Percentiles rank a stretch among this genome's conserved stretches.
Conservation (phyloP, 2,113 vertebrate genomes). For the Elachura formosa region DNA sequence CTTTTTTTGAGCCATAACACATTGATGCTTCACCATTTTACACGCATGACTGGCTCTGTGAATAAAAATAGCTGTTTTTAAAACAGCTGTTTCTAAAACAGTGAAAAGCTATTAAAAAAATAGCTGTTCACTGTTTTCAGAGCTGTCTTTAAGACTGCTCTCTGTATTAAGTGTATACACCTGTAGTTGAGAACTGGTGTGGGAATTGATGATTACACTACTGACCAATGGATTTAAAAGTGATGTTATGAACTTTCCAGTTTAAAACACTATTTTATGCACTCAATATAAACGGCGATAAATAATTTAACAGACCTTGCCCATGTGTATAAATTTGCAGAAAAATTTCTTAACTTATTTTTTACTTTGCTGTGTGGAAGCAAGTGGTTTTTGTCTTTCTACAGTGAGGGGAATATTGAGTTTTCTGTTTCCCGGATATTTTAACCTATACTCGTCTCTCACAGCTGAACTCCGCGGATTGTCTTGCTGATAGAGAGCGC, state of each 20-base stretch:
- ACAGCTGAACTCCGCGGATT: background rate
- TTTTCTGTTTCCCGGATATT: background rate
- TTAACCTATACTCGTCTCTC: background rate
- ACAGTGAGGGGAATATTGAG: background rate
- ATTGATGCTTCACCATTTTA: background rate
- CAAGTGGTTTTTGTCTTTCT: background rate
- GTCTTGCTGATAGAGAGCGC: background rate
- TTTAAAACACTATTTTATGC: background rate
- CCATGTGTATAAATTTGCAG: background rate
- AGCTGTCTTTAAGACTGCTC: background rate
- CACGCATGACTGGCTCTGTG: background rate
- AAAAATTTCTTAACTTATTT: background rate
- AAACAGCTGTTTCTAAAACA: too few relatives aligned
- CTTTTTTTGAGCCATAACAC: background rate
- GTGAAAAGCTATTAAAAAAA: too few relatives aligned
- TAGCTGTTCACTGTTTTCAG: background rate
- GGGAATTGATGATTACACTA: background rate
- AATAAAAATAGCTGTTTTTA: constrained; percentile 1
- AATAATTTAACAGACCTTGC: background rate
- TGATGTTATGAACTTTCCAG: background rate
- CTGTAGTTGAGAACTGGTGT: background rate
- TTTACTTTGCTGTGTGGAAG: background rate
- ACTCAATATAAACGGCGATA: background rate
- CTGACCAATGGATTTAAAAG: background rate
- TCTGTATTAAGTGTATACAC: background rate